phyloP scores from a whole-genome alignment of 2,113 vertebrate species.

The Rhea pennata region DNA sequence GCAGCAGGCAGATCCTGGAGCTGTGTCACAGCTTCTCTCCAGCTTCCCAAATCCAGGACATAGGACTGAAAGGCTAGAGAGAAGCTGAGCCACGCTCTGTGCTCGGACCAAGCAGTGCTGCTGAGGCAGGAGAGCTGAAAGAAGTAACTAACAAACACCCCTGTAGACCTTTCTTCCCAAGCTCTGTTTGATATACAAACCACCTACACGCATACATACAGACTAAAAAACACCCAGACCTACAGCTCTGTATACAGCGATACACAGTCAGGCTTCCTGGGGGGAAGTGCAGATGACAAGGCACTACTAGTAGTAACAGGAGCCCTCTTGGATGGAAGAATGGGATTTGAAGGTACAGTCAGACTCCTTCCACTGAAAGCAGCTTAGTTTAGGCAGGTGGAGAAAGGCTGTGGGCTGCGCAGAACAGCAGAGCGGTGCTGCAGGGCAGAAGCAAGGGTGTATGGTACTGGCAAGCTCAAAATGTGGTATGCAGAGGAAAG shows the following conservation, averaged over 20 bases:
- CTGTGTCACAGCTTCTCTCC: neutral
- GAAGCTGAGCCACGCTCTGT: neutral
- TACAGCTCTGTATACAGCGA: neutral
- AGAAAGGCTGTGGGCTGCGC: neutral
- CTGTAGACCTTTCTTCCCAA: neutral
- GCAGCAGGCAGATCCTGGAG: neutral
- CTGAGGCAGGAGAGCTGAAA: neutral
- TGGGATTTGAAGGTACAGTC: rapidly evolving
- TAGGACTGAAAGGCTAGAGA: neutral
- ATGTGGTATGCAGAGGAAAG: neutral
- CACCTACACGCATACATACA: rapidly evolving
- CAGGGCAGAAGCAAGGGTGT: neutral
- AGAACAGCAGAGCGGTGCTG: neutral
- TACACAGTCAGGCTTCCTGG: neutral
- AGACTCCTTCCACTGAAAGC: neutral
- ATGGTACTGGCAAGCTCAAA: neutral
- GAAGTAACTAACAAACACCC: neutral
- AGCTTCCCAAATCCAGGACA: neutral
- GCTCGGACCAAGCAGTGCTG: neutral
- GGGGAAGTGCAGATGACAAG: neutral
- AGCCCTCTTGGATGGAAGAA: neutral
- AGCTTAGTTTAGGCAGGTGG: neutral
- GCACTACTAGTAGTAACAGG: rapidly evolving
- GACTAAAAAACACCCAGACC: neutral
- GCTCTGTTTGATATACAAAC: neutral